Conservation (phyloP, 2,888 invertebrate species). For the Pyrrhia umbra region DNA sequence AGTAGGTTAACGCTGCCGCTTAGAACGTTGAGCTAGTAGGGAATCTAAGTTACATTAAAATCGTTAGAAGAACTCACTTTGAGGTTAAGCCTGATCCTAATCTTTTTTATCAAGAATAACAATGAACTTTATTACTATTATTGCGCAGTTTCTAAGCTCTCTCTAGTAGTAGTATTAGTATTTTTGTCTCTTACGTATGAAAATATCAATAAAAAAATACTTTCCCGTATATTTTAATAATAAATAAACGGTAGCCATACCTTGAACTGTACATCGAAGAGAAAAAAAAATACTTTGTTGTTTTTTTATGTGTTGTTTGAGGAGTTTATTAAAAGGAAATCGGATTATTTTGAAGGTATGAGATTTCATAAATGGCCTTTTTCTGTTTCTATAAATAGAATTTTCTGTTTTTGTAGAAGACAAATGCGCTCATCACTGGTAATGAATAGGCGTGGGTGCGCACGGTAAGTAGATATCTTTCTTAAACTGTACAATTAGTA, state of each 20-base stretch:
- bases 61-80: too few species aligned
- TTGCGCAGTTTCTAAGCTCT: not conserved
- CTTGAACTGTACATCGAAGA: conserved; percentile 32
- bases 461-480: not conserved
- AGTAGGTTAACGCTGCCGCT: too few species aligned
- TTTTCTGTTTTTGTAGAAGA: not conserved
- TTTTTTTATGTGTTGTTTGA: conserved; percentile 30
- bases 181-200: not conserved
- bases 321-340: conserved; percentile 38
- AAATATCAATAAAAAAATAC: too few species aligned
- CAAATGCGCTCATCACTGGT: not conserved
- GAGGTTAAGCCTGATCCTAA: not conserved
- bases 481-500: not conserved
- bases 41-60: too few species aligned
- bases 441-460: not conserved
- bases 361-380: conserved; percentile 17
- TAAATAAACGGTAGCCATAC: conserved; percentile 22
- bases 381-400: not conserved
- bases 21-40: too few species aligned
- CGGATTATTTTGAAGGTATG: conserved; percentile 25
- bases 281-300: conserved; percentile 33
- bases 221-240: not conserved
- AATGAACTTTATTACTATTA: not conserved
- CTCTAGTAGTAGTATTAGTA: not conserved
- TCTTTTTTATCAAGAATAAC: not conserved